Evolutionary conservation across 1,140 invertebrate genomes (phyloP), one percentile per base, ranked within the genome.

Genomic region (Bombus haemorrhoidalis): DNA sequence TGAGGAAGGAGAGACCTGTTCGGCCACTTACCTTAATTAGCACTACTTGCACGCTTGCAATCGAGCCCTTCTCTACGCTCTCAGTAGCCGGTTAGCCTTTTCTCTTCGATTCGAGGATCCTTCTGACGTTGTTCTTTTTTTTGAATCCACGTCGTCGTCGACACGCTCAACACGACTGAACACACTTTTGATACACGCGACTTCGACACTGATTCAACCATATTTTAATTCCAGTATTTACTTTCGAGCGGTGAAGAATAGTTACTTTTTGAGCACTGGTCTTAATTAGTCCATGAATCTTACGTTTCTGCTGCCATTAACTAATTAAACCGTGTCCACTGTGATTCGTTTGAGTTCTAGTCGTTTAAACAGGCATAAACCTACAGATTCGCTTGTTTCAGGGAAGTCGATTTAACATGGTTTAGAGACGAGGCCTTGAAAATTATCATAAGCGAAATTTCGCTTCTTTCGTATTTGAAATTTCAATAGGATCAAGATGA

Each of bases 1-100:
- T 69, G 71, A 72, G 47, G 32, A 73, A 80, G 62, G 80, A 68
- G 71, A 75, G 78, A 47, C 22, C 79, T 69, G 84, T 85, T 81
- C 79, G 69, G 71, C 53, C 83, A 84, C 83, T 84, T 84, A 84
- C 83, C 79, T 84, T 84, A 84, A 84, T 84, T 84, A 84, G 62
- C 68, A 39, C 83, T 84, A 84, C 83, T 84, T 79, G 57, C 83
- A 84, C 83, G 76, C 47, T 84, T 18, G 83, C 76, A 22, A 84
- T 84, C 83, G 68, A 62, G 83, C 76, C 47, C 75, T 41, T 53
- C 69, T 39, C 57, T 37, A 25, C 34, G 3, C 18, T 39, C 34
- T 32, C 71, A 32, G 71, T 22, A 57, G 73, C 39, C 41, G 66
- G 83, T 84, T 84, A 84, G 83, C 75, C 83, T 84, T 84, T 84